Evolutionary conservation across 2,888 invertebrate genomes (phyloP), one percentile per base, ranked within the genome.

Genomic region (Thecophora atra): DNA sequence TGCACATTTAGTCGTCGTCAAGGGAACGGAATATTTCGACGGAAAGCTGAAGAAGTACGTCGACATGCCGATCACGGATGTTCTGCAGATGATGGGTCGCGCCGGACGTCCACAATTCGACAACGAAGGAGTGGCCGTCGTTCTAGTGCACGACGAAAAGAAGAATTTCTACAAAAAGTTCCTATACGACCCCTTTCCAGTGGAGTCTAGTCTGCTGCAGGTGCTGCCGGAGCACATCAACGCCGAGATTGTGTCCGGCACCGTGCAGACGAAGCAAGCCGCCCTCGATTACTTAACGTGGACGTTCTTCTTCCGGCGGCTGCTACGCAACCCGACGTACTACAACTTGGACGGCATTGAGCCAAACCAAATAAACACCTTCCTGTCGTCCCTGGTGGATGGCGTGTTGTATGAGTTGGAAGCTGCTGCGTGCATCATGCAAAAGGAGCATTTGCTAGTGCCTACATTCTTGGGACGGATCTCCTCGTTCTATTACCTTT

Each of bases 91-190:
- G 99, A 99, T 99, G 94, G 99, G 99, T 2, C 90, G 99, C 72
- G 99, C 99, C 72, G 99, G 99, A 0, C 89, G 99, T 70, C 99
- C 99, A 0, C 95, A 99, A 88, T 99, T 93, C 83, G 99, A 99
- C 87, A 94, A 94, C 80, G 93, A 94, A 79, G 99, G 95, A 0
- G 92, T 95, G 1, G 95, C 95, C 0, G 94, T 94, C 6, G 94
- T 95, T 1, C 87, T 95, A 76, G 94, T 99, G 0, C 99, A 99
- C 82, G 99, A 99, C 81, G 91, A 95, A 63, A 99, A 99, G 88
- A 99, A 99, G 87, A 95, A 95, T 84, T 99, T 99, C 88, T 99
- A 99, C 88, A 98, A 98, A 85, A 98, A 98, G 85, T 99, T 99
- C 88, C 88, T 99, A 0, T 99, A 99, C 86, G 98, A 99, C 85